These are phyloP conservation scores for Halisarca cf. caerulea DNA, from an alignment of 37 sponge, comb jelly and placozoan species.

Conservation along the genomic window DNA sequence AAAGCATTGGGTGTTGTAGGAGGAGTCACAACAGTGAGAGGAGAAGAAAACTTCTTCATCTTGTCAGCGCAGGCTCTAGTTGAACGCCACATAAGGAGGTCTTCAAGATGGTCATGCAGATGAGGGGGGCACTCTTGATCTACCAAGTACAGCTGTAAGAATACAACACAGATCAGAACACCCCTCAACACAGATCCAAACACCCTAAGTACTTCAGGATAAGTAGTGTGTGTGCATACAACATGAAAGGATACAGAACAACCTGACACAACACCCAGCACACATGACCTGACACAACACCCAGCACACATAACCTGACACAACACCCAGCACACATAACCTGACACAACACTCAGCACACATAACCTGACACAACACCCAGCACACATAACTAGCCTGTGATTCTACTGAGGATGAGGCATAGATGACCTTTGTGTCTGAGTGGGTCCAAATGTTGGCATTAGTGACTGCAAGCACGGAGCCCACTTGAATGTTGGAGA, in stretches of 20 bases:
- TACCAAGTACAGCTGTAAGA: background rate
- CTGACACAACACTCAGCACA: too few species aligned
- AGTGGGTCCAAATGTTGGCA: background rate
- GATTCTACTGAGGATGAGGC: slow-evolving; percentile 3
- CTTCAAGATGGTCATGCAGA: background rate
- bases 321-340: too few species aligned
- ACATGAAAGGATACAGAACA: too few species aligned
- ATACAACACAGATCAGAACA: background rate
- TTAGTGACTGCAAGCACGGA: background rate
- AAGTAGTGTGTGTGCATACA: too few species aligned
- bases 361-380: too few species aligned
- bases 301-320: too few species aligned
- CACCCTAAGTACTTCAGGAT: too few species aligned
- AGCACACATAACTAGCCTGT: too few species aligned
- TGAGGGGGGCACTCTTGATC: background rate
- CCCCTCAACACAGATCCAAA: too few species aligned
- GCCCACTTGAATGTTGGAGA: background rate
- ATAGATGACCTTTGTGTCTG: background rate
- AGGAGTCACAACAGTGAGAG: background rate
- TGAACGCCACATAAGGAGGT: background rate
- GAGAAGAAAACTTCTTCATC: background rate
- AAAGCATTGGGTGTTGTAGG: background rate
- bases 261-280: too few species aligned
- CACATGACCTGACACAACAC: too few species aligned
- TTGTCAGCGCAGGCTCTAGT: background rate